Evolutionary conservation across 2,113 vertebrate genomes (phyloP).

Genomic region (Fregata magnificens): DNA sequence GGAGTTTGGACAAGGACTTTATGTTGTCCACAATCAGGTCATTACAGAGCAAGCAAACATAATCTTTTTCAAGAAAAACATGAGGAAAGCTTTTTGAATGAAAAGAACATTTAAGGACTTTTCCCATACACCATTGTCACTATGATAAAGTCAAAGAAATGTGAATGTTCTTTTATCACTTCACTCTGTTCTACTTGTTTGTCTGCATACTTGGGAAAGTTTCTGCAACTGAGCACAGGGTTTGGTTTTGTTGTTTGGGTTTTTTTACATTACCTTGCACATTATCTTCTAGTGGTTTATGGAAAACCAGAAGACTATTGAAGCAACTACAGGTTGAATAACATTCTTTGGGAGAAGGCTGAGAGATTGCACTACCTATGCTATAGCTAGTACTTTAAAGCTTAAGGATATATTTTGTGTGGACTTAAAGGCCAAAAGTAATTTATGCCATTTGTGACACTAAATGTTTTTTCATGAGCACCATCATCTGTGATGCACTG

Average conservation of each 20-base stretch:
- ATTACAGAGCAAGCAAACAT: not conserved
- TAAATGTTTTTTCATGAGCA: not conserved
- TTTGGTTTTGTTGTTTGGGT: not conserved
- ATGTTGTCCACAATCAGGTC: not conserved
- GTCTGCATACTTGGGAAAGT: not conserved
- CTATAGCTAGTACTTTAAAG: not conserved
- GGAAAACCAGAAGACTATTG: not conserved
- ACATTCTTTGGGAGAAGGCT: not conserved
- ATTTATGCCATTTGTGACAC: not conserved
- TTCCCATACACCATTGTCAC: not conserved
- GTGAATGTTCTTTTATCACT: rapidly evolving
- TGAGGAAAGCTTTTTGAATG: not conserved
- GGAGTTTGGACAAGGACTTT: not conserved
- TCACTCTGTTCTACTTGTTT: not conserved
- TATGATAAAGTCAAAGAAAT: not conserved
- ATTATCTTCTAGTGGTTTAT: not conserved
- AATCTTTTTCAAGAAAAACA: rapidly evolving
- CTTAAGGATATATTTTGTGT: not conserved
- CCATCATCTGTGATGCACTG: not conserved
- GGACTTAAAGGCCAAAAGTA: not conserved
- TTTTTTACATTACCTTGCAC: not conserved
- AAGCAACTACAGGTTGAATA: not conserved
- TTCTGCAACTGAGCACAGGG: not conserved
- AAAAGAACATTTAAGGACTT: not conserved
- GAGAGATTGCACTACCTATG: not conserved